Percentiles rank a stretch among this genome's conserved stretches.
These are phyloP conservation scores for Scaptomyza caliginosa DNA, from an alignment of 2,888 invertebrate genomes.

Conservation along the genomic window DNA sequence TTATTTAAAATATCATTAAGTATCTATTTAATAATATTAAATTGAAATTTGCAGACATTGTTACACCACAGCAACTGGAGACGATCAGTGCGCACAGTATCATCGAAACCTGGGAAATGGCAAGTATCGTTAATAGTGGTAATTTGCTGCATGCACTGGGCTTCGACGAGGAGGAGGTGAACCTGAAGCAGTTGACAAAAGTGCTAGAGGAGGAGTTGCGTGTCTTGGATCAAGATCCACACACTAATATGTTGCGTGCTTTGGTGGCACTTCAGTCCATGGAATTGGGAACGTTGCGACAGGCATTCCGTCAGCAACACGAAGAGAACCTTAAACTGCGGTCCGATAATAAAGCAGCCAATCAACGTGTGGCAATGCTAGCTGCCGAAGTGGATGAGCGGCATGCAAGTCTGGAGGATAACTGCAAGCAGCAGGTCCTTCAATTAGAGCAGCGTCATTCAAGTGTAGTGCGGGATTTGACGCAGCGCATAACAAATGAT, in stretches of 20 bases:
- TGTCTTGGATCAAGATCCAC: conserved; percentile 83
- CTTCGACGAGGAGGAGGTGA: conserved; percentile 86
- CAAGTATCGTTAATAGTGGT: conserved; percentile 88
- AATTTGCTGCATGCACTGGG: conserved; percentile 88
- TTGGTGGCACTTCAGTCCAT: conserved; percentile 88
- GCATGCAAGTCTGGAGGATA: conserved; percentile 92
- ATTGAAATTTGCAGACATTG: conserved; percentile 56
- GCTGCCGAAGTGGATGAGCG: conserved; percentile 97
- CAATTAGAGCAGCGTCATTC: conserved; percentile 90
- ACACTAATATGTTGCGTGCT: conserved; percentile 84
- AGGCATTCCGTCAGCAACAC: conserved; percentile 87
- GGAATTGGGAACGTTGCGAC: conserved; percentile 87
- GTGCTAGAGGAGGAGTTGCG: conserved; percentile 89
- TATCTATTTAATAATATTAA: background rate
- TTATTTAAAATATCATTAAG: background rate
- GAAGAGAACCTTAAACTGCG: conserved; percentile 93
- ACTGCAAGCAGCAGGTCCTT: conserved; percentile 87
- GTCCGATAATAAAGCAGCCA: conserved; percentile 91
- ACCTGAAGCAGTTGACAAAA: conserved; percentile 87
- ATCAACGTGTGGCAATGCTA: conserved; percentile 90
- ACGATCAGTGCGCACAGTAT: conserved; percentile 85
- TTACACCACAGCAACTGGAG: conserved; percentile 79
- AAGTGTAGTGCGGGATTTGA: conserved; percentile 89
- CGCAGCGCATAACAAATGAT: conserved; percentile 89
- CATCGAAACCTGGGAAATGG: conserved; percentile 89